phyloP scores from a whole-genome alignment of 2,113 vertebrate genomes.

The Callocephalon fimbriatum region DNA sequence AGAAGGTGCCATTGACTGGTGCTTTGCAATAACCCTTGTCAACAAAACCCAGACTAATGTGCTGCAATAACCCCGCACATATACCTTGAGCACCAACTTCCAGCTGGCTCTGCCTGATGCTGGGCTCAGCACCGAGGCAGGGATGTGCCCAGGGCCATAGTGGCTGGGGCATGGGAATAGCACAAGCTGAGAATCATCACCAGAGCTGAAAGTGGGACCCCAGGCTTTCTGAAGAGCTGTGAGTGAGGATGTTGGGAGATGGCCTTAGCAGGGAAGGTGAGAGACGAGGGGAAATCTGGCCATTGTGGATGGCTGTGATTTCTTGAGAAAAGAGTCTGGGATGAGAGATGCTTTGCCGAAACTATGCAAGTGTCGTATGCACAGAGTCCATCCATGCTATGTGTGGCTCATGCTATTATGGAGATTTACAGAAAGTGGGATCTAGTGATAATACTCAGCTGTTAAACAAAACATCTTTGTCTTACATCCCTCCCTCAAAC shows the following conservation, averaged over 20 bases:
- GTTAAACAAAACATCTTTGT: not conserved
- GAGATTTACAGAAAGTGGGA: not conserved
- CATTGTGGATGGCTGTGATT: not conserved
- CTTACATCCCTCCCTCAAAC: not conserved
- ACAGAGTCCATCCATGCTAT: accelerated
- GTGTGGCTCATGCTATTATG: not conserved
- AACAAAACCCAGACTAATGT: accelerated
- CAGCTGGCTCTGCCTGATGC: not conserved
- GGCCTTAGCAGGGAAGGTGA: not conserved
- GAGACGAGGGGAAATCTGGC: not conserved
- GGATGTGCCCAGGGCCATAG: accelerated
- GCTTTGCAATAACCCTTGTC: not conserved
- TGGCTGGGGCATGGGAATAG: accelerated
- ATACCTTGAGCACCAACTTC: accelerated
- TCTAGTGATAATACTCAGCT: not conserved
- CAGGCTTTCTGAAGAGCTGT: not conserved
- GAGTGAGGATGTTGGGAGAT: not conserved
- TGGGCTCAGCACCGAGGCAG: not conserved
- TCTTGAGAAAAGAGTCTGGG: not conserved
- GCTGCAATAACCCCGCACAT: accelerated
- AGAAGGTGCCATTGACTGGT: not conserved
- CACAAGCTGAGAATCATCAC: not conserved
- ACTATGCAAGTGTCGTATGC: not conserved
- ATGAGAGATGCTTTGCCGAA: not conserved
- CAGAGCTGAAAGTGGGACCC: not conserved